Conservation (phyloP, 2,797 vertebrate genomes). For the Falco naumanni region DNA sequence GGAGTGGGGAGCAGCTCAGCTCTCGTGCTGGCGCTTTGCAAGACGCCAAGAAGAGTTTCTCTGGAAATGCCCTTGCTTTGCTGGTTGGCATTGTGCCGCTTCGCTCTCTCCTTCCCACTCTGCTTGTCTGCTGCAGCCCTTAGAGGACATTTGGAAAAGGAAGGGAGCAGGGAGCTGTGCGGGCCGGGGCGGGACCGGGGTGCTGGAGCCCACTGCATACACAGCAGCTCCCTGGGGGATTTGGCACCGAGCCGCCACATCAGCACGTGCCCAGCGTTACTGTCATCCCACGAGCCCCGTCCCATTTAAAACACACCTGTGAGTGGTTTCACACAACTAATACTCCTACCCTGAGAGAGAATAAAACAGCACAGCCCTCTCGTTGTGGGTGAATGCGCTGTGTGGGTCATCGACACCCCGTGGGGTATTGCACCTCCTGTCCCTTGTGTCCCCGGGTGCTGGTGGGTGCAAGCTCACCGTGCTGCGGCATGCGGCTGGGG, state of each 20-base stretch:
- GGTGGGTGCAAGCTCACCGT: background rate
- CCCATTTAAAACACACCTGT: accelerated
- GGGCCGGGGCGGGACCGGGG: background rate
- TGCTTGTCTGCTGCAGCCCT: background rate
- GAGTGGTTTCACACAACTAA: accelerated
- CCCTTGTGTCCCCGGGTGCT: background rate
- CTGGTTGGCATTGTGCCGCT: background rate
- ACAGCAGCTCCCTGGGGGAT: background rate
- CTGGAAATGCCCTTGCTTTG: background rate
- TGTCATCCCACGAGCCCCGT: background rate
- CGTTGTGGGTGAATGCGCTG: accelerated
- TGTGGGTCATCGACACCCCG: accelerated
- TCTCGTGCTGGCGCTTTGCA: background rate
- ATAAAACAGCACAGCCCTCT: background rate
- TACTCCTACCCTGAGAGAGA: background rate
- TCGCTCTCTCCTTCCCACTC: background rate
- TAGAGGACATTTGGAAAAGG: accelerated
- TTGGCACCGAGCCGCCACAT: accelerated
- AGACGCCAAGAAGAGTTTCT: background rate
- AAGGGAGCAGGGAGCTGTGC: background rate
- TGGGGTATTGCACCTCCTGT: accelerated
- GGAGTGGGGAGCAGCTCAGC: background rate
- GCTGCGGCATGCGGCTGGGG: accelerated
- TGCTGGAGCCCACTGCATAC: background rate
- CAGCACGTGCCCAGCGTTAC: accelerated